Conservation (phyloP, 2,113 vertebrate genomes). For the Athene cunicularia region DNA sequence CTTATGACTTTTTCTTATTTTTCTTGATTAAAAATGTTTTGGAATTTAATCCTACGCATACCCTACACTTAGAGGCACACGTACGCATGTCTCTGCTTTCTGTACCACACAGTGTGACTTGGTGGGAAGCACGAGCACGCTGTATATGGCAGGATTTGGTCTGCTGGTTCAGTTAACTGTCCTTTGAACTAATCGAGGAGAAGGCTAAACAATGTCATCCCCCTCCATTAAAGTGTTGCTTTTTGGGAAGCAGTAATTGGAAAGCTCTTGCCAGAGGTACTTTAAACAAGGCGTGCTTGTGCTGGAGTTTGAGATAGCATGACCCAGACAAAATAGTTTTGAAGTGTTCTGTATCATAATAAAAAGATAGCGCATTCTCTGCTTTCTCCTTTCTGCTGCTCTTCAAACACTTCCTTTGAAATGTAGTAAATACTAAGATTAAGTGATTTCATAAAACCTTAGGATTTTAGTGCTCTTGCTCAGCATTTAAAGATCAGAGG, state of each 20-base stretch:
- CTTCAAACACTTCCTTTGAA: slow-evolving; percentile 59
- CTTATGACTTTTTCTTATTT: not conserved
- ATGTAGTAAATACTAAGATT: slow-evolving; percentile 59
- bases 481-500: slow-evolving; percentile 56
- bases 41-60: not conserved
- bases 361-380: not conserved
- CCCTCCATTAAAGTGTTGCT: not conserved
- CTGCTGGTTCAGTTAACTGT: not conserved
- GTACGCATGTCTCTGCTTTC: not conserved
- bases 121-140: not conserved
- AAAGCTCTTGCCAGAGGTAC: slow-evolving; percentile 24
- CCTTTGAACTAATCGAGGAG: slow-evolving; percentile 6
- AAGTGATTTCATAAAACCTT: slow-evolving; percentile 61
- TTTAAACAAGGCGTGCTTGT: not conserved
- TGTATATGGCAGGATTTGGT: not conserved
- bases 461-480: slow-evolving; percentile 43
- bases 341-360: slow-evolving; percentile 1
- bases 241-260: slow-evolving; percentile 19
- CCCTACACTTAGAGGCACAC: not conserved
- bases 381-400: not conserved
- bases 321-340: slow-evolving; percentile 17
- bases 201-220: slow-evolving; percentile 14
- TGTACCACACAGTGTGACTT: rapidly evolving
- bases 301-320: slow-evolving; percentile 47
- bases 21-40: not conserved